Conservation (phyloP, 2,888 invertebrate genomes). For the Anticlea derivata region DNA sequence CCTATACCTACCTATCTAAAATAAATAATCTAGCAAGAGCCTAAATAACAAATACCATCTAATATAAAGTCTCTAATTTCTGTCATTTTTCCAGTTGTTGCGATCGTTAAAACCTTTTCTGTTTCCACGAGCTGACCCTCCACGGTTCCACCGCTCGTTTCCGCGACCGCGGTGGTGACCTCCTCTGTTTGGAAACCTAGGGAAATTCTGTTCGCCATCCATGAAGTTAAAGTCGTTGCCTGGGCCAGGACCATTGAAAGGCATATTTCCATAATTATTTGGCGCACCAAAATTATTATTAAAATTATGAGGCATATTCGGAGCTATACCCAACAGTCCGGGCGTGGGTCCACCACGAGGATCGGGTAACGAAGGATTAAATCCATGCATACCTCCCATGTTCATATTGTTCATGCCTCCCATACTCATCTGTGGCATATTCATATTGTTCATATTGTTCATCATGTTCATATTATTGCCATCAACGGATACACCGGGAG, state of each 20-base stretch:
- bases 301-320: slow-evolving; percentile 78
- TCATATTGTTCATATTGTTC: slow-evolving; percentile 62
- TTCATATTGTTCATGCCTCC: slow-evolving; percentile 70
- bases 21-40: slow-evolving; percentile 49
- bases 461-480: slow-evolving; percentile 65
- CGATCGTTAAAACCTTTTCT: slow-evolving; percentile 79
- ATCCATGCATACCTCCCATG: slow-evolving; percentile 69
- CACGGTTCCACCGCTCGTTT: slow-evolving; percentile 76
- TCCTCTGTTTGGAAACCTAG: slow-evolving; percentile 71
- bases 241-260: slow-evolving; percentile 69
- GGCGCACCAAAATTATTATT: slow-evolving; percentile 67
- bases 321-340: slow-evolving; percentile 84
- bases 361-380: slow-evolving; percentile 72
- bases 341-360: slow-evolving; percentile 79
- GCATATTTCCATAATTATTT: slow-evolving; percentile 73
- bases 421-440: slow-evolving; percentile 73
- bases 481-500: slow-evolving; percentile 57
- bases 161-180: slow-evolving; percentile 73
- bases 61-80: slow-evolving; percentile 50
- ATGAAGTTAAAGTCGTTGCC: slow-evolving; percentile 73
- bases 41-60: not conserved
- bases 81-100: slow-evolving; percentile 80
- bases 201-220: slow-evolving; percentile 72
- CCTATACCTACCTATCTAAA: slow-evolving; percentile 36
- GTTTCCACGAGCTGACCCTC: slow-evolving; percentile 73